These are phyloP conservation scores for Ploceus nigricollis DNA, from an alignment of 2,113 vertebrate species.

Conservation along the genomic window DNA sequence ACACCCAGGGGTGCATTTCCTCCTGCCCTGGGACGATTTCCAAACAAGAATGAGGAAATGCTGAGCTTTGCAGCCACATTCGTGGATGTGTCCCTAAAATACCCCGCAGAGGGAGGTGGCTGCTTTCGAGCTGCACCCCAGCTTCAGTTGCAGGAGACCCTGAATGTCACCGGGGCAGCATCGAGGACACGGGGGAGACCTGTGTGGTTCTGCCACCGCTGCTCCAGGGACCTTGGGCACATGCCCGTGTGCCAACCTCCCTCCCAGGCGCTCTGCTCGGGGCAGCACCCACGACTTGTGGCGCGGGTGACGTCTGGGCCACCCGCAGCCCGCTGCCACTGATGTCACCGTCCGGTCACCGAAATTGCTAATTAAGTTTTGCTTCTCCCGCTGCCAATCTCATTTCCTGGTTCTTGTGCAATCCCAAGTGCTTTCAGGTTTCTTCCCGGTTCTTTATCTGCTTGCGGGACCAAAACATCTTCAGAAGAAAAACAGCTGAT, in stretches of 20 bases:
- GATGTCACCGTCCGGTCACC: slow-evolving; percentile 7
- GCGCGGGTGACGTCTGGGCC: background rate
- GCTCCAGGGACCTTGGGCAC: background rate
- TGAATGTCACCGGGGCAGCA: background rate
- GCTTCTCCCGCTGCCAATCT: background rate
- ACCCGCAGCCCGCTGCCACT: background rate
- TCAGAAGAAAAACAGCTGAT: background rate
- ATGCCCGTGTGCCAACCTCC: background rate
- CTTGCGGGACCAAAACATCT: background rate
- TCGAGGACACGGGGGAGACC: background rate
- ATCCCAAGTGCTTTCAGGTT: background rate
- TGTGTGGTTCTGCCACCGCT: accelerated
- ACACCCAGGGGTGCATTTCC: background rate
- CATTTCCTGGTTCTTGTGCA: slow-evolving; percentile 63
- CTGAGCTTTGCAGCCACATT: background rate
- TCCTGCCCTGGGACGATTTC: background rate
- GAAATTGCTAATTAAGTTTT: background rate
- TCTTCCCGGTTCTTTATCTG: background rate
- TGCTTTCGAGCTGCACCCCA: background rate
- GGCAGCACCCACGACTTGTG: background rate
- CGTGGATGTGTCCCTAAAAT: background rate
- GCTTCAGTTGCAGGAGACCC: background rate
- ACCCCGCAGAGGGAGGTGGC: background rate
- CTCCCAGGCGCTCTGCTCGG: accelerated
- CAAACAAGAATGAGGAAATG: slow-evolving; percentile 11